Percentiles rank a stretch among this genome's conserved stretches.
These are phyloP conservation scores for Oryzias celebensis DNA, from an alignment of 2,113 vertebrate species.

Conservation along the genomic window DNA sequence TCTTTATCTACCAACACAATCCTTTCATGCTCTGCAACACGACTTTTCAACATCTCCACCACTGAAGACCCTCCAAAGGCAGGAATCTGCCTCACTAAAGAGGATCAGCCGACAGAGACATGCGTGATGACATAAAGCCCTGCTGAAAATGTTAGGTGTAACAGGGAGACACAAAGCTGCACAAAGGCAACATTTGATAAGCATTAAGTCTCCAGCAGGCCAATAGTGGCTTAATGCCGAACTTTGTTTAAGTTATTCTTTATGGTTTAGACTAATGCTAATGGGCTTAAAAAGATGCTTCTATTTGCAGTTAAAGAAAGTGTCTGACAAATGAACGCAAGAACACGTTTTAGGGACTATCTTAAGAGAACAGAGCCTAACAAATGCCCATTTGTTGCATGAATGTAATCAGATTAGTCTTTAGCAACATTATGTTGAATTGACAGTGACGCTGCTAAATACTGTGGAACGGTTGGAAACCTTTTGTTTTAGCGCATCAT, in stretches of 20 bases:
- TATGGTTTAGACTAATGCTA: constrained; percentile 48
- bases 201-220: constrained; percentile 35
- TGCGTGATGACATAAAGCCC: constrained; percentile 50
- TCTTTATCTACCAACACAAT: background rate
- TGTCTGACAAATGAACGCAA: constrained; percentile 5
- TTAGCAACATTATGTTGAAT: constrained; percentile 26
- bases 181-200: constrained; percentile 48
- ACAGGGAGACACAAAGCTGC: constrained; percentile 45
- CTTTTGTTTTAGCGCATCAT: constrained; percentile 25
- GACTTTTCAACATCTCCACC: constrained; percentile 16
- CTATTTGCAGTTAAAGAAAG: constrained; percentile 13
- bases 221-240: constrained; percentile 46
- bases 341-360: constrained; percentile 6
- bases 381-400: constrained; percentile 12
- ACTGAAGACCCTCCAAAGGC: constrained; percentile 15
- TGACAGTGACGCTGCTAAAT: constrained; percentile 1
- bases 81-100: constrained; percentile 16
- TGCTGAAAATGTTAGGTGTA: constrained; percentile 44
- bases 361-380: constrained; percentile 19
- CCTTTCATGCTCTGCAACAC: constrained; percentile 11
- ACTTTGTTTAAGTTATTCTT: constrained; percentile 58
- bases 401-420: constrained; percentile 24
- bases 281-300: constrained; percentile 40
- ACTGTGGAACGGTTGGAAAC: background rate
- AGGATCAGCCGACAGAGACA: constrained; percentile 46